Percentiles rank a stretch among this genome's conserved stretches.
Conservation (phyloP, 1,140 invertebrate species). For the Littorina saxatilis region DNA sequence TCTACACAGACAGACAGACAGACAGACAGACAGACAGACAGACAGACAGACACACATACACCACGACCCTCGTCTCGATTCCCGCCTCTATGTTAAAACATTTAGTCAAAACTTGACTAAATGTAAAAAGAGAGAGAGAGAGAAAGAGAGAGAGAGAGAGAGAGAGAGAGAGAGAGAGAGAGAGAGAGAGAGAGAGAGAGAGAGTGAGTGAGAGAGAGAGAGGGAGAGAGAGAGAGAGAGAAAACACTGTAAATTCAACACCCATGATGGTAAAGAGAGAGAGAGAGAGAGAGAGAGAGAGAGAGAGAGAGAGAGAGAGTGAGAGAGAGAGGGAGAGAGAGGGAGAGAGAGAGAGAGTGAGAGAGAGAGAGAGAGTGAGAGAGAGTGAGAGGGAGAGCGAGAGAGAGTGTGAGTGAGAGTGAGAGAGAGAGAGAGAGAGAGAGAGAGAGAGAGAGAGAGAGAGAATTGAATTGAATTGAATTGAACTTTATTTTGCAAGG, state of each 20-base stretch:
- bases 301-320: background rate
- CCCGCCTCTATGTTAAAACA: no score
- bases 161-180: no score
- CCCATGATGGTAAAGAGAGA: no score
- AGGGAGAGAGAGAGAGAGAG: background rate
- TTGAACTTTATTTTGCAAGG: no score
- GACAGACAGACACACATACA: background rate
- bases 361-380: background rate
- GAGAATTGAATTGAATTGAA: no score
- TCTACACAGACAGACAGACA: no score
- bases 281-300: background rate
- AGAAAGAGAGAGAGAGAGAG: no score
- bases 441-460: background rate
- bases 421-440: background rate
- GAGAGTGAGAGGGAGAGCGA: background rate
- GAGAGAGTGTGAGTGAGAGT: no score
- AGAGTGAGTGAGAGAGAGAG: background rate
- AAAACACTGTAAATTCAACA: background rate
- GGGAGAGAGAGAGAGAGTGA: background rate
- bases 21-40: no score
- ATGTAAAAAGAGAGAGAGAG: no score
- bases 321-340: background rate
- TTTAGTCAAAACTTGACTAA: no score
- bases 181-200: background rate
- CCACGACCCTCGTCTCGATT: no score